Base-by-base conservation (phyloP, 2,888 invertebrate species). In the Drosophila macrospina region DNA sequence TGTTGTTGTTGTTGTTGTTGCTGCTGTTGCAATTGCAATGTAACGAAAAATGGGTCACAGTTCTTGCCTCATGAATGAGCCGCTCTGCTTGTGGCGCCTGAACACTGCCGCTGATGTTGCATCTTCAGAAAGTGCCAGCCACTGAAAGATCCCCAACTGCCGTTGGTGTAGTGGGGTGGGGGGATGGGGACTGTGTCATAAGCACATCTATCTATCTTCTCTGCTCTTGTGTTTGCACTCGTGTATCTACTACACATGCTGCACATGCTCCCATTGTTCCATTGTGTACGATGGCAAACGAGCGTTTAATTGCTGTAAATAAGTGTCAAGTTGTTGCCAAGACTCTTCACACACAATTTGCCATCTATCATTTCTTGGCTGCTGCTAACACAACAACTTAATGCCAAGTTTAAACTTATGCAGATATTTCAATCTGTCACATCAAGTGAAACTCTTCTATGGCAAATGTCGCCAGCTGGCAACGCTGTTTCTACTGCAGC, bases 41-140 rank as follows among this genome's bases (percentile, higher is more conserved):
- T 34, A 37, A 37, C 36, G 45, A 60, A 74, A 87, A 88, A 80
- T 85, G 76, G 85, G 85, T 85, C 85, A 85, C 86, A 86, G 16
- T 87, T 69, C 84, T 72, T 77, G 77, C 57, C 81, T 69, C 86
- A 86, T 82, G 82, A 82, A 86, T 82, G 86, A 62, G 55, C 37
- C 67, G 54, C 71, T n/a, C 52, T n/a, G 80, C 72, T 79, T 57
- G 83, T 80, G 81, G 81, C 81, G 81, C 86, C 81, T 75, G 63
- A 13, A 47, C 56, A 41, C 10, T 20, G 20, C 20, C 28, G 30
- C 26, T 13, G 20, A 15, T 55, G 56, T 16, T 39, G 52, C 65
- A 59, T 47, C 71, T 61, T 42, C 47, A 34, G 55, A 55, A 65
- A 71, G 30, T 71, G 71, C 47, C 47, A 44, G 57, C 24, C 44